A percentile compares a stretch with the other conserved stretches of the same genome.
phyloP scores from a whole-genome alignment of 2,113 vertebrate species.

The Eulemur macaco region DNA sequence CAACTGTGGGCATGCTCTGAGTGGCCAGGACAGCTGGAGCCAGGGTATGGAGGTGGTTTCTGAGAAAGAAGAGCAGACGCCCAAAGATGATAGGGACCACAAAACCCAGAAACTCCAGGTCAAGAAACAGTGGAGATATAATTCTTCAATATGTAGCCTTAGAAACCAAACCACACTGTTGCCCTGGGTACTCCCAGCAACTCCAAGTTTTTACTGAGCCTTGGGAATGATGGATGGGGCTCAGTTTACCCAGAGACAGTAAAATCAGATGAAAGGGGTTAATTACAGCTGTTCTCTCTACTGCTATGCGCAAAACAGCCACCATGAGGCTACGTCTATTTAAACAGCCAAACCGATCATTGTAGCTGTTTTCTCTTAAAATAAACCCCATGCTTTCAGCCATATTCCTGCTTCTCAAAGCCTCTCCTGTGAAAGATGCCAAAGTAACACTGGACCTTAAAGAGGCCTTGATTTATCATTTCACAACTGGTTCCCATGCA shows the following conservation, averaged over 20 bases:
- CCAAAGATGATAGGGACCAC: neutral
- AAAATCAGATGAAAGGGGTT: slow-evolving; percentile 13
- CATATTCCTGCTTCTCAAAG: neutral
- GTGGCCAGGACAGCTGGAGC: neutral
- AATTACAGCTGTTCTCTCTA: slow-evolving; percentile 64
- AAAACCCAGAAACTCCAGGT: slow-evolving; percentile 44
- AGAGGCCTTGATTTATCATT: neutral
- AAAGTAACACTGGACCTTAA: slow-evolving; percentile 18
- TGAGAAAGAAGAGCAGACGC: neutral
- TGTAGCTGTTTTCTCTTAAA: slow-evolving; percentile 61
- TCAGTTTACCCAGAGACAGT: slow-evolving; percentile 53
- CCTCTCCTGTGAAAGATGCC: slow-evolving; percentile 35
- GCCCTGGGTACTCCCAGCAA: slow-evolving; percentile 10
- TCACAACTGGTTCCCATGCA: neutral
- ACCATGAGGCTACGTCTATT: slow-evolving; percentile 69
- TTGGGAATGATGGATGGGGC: slow-evolving; percentile 69
- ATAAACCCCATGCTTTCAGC: neutral
- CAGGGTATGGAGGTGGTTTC: neutral
- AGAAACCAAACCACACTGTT: slow-evolving; percentile 73
- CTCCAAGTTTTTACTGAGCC: slow-evolving; percentile 56
- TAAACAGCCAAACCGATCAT: slow-evolving; percentile 82
- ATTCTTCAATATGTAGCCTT: slow-evolving; percentile 61
- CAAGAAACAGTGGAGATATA: slow-evolving; percentile 72
- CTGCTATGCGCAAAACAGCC: slow-evolving; percentile 47
- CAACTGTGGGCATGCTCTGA: neutral